Evolutionary conservation across 2,888 invertebrate genomes (phyloP), one percentile per base, ranked within the genome.

Genomic region (Drosophila limbata): DNA sequence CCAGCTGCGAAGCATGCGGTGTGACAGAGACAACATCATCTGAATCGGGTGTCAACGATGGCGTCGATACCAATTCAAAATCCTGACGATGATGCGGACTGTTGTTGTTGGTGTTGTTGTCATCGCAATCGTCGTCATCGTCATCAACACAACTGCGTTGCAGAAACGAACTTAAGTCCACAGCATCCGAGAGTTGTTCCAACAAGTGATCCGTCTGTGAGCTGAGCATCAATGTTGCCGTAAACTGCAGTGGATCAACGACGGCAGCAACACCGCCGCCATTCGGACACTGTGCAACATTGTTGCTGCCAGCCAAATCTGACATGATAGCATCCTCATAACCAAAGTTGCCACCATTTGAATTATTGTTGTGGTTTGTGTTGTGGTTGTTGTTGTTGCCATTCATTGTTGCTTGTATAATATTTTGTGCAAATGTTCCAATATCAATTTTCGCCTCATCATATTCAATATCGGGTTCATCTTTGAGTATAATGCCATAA

Each of bases 301-400:
- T 25, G 28, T 8, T 8, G 28, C 28, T 73, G 10, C 35, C 67
- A 0, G 95, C 95, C 93, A 96, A 95, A 89, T 96, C 96, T 13
- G 96, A 96, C 94, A 97, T 97, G 94, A 97, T 96, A 6, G 96
- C 95, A 81, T 96, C 96, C 45, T 96, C 96, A 84, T 96, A 96
- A 9, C 94, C 94, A 11, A 17, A 33, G 48, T 19, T 33, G 33
- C 31, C 17, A 17, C 48, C 33, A 33, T 47, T 47, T 31, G 10
- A 17, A 15, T 1, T 21, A 25, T 8, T 13, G 25, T n/a, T 17
- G 1, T 45, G 21, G 4, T 21, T 4, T 4, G 21, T 28, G 0
- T 15, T 50, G 5, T 9, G 51, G 2, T 10, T 28, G 39, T 37
- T 5, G 42, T 67, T 11, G 33, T 40, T 19, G 11, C n/a, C 19